Evolutionary conservation across 2,888 invertebrate species (phyloP), one percentile per base, ranked within the genome.

Genomic region (Eupithecia dodoneata): DNA sequence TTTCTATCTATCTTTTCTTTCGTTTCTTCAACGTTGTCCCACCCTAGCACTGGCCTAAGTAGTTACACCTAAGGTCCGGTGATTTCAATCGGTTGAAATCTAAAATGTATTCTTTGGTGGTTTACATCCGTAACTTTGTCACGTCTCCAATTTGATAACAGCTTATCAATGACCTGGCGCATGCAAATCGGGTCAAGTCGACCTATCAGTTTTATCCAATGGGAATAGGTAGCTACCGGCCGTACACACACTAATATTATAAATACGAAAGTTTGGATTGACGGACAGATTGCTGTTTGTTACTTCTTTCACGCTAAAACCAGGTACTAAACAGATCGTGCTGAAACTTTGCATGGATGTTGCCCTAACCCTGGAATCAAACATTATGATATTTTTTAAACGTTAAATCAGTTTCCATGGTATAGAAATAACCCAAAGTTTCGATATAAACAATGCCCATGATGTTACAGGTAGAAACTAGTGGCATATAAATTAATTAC

Each of bases 101-200:
- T 7, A 9, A 44, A 15, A 44, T 9, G 42, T 67, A n/a, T 44
- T 67, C 44, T 9, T 69, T n/a, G 67, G 67, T 67, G 65, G 65
- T 65, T 41, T 65, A 13, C 41, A 9, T 66, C 66, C 30, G 42
- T 66, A 42, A 42, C 65, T 30, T 65, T 65, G 41, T 59, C n/a
- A 52, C 52, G 15, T 52, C 55, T 18, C 18, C 0, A 59, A 7
- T 59, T 18, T 59, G 55, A 59, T 59, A 59, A 41, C 41, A 15
- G 42, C 42, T 69, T 45, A 69, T 69, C 69, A 69, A 45, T 42
- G 70, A 45, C 70, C 45, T 59, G 71, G 42, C 67, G 9, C 41
- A 65, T 67, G 67, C 67, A 42, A 67, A 67, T 67, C 67, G 42
- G 44, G 44, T 67, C 44, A 44, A 59, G 55, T 18, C n/a, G 15